Evolutionary conservation across 2,888 invertebrate genomes (phyloP), one percentile per base, ranked within the genome.

Genomic region (Caenorhabditis sp.): DNA sequence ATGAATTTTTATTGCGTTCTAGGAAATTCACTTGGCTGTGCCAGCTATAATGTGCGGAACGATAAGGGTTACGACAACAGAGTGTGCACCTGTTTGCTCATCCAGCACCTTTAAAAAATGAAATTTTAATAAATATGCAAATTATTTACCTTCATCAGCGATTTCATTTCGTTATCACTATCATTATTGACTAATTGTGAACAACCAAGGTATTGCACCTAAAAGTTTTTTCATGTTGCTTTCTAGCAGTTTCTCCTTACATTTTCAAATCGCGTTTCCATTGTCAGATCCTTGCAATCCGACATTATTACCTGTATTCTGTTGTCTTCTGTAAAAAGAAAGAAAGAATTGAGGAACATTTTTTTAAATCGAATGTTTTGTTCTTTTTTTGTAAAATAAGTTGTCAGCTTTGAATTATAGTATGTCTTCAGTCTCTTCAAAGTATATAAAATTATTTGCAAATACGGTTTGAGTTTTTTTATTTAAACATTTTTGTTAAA

Each of bases 41-140:
- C 96, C 97, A 89, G 95, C 95, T 0, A 95, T 94, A 88, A 94
- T 94, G 81, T 94, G 94, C 4, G 98, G 97, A 83, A 99, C 94
- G 26, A 95, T 94, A 79, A 98, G 93, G 0, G 94, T 94, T 4
- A 96, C 94, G 87, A 95, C 94, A 61, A 97, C 94, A 63, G 90
- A 89, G 11, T 85, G 83, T 11, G 83, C 79, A 1, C 85, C 81
- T 89, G 93, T 92, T 90, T 93, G 93, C 63, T 94, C 94, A 89
- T 96, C 95, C 55, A 98, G 58, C 20, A 82, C 76, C 77, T 76
- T 39, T 26, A 62, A 66, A 66, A 13, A 30, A 43, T 6, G 17
- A 46, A 48, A 45, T n/a, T n/a, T n/a, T n/a, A n/a, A n/a, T n/a
- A n/a, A n/a, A n/a, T n/a, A n/a, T n/a, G n/a, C n/a, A n/a, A n/a